phyloP scores from a whole-genome alignment of 2,113 vertebrate genomes.

The Alligator sinensis region DNA sequence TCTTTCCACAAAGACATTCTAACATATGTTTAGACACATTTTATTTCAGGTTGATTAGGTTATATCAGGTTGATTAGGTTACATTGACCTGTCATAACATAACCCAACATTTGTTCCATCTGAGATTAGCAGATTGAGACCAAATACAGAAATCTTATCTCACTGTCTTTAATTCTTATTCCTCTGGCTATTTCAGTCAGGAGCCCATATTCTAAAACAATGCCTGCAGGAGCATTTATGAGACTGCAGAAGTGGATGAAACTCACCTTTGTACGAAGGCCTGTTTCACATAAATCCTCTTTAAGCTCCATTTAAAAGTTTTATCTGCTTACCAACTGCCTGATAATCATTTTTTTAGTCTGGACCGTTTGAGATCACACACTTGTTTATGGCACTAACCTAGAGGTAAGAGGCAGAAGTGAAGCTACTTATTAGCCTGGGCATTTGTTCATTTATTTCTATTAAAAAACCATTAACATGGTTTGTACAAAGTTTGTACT shows the following conservation, averaged over 20 bases:
- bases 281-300: too few species aligned
- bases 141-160: too few species aligned
- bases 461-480: not conserved
- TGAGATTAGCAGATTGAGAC: not conserved
- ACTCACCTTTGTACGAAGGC: not conserved
- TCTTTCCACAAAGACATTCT: not conserved
- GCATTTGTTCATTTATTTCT: not conserved
- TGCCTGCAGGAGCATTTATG: not conserved
- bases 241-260: not conserved
- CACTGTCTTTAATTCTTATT: not conserved
- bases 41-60: not conserved
- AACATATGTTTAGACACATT: not conserved
- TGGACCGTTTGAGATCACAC: not conserved
- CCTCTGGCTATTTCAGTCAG: constrained; percentile 1
- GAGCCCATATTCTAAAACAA: not conserved
- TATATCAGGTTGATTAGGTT: not conserved
- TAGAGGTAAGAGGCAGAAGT: not conserved
- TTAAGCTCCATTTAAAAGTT: not conserved
- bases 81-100: not conserved
- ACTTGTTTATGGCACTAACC: not conserved
- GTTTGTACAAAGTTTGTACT: not conserved
- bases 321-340: not conserved
- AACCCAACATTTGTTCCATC: not conserved
- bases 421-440: not conserved
- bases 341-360: not conserved